Evolutionary conservation across 2,888 invertebrate species (phyloP).

Genomic region (Tipula unca): DNA sequence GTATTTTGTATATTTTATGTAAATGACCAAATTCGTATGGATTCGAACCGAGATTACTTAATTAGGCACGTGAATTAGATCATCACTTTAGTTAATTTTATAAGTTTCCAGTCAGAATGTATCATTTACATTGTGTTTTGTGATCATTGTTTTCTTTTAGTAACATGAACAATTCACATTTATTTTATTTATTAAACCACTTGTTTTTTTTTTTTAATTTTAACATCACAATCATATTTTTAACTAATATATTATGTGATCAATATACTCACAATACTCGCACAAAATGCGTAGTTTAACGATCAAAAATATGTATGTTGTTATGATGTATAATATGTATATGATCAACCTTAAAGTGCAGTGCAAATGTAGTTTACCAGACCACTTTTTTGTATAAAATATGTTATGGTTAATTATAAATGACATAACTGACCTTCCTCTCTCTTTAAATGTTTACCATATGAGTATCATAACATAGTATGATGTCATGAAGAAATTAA

Average conservation of each 20-base stretch:
- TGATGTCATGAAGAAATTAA: neutral
- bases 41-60: neutral
- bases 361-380: neutral
- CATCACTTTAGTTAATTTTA: neutral
- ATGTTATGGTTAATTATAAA: neutral
- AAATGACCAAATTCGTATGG: neutral
- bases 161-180: neutral
- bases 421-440: conserved; percentile 8
- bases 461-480: neutral
- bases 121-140: neutral
- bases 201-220: neutral
- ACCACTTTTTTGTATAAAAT: neutral
- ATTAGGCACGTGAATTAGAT: conserved; percentile 8
- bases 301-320: neutral
- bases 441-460: neutral
- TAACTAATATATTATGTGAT: neutral
- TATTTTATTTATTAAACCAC: neutral
- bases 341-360: neutral
- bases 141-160: neutral
- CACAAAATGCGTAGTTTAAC: neutral
- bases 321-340: too few species aligned
- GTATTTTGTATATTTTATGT: neutral
- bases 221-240: neutral
- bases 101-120: neutral
- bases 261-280: too few species aligned